phyloP scores from a whole-genome alignment of 2,797 vertebrate species.

The Sphaeramia orbicularis region DNA sequence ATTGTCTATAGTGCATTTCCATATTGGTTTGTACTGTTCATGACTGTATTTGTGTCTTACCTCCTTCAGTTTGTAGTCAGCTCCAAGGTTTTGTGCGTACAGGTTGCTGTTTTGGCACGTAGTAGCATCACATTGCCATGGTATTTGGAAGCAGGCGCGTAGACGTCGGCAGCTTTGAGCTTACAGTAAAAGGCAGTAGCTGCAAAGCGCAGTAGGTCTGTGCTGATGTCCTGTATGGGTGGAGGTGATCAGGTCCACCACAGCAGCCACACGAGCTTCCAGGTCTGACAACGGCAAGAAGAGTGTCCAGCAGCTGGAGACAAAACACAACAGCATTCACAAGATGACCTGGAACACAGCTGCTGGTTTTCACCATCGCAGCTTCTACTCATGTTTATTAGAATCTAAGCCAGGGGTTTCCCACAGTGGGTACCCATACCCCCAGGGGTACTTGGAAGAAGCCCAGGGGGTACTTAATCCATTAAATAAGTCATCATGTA shows the following conservation, averaged over 20 bases:
- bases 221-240: constrained; percentile 85
- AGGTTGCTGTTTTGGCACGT: constrained; percentile 88
- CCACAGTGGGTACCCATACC: no score
- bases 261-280: constrained; percentile 86
- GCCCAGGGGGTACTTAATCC: no score
- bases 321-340: no score
- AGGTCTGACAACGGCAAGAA: constrained; percentile 89
- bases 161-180: constrained; percentile 93
- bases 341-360: no score
- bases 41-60: no score
- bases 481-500: no score
- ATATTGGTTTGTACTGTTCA: no score
- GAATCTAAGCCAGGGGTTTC: no score
- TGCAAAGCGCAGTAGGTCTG: constrained; percentile 88
- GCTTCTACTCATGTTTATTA: no score
- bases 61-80: constrained; percentile 95
- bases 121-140: constrained; percentile 91
- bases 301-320: constrained; percentile 87
- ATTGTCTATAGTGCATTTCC: no score
- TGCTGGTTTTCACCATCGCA: no score
- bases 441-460: no score
- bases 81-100: constrained; percentile 90
- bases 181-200: constrained; percentile 93
- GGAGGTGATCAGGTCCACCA: constrained; percentile 89
- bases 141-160: constrained; percentile 88